Base-by-base conservation (phyloP, 1,140 invertebrate species). In the Glossosoma conforme region DNA sequence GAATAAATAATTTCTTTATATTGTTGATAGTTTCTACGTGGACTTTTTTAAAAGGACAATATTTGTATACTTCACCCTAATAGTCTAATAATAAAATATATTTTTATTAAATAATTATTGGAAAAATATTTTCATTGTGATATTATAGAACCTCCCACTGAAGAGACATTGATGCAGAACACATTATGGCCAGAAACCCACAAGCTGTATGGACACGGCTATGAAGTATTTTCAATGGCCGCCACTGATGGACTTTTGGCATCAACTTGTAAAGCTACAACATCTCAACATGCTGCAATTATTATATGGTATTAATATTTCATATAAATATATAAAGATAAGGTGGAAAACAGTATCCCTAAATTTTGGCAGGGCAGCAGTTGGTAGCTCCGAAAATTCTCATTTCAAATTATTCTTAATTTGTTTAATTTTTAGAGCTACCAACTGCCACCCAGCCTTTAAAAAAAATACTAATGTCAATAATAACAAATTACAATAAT, bases 151-250 rank as follows among this genome's bases (percentile, higher is more conserved):
- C 86, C 87, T 10, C 87, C 85, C 1, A 83, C 84, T 2, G 89
- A 93, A 70, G 95, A 98, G 69, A 87, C 86, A 44, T 67, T 98
- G 14, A 72, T 93, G 65, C 89, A 94, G 71, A 87, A 93, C 64
- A 97, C 94, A 0, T 72, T 98, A 4, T 99, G 96, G 95, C 94
- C 95, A 9, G 97, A 99, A 76, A 70, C 82, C 20, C 87, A 92
- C 62, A 99, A 99, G 72, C 74, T 98, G 9, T 98, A 98, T 74
- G 94, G 90, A 0, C 92, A 96, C 72, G 91, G 90, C 2, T 94
- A 93, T 74, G 95, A 99, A 74, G 78, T 98, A 45, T 93, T 84
- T 71, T 77, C 88, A 2, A 72, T 97, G 42, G 84, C 88, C 21
- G 81, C 85, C 19, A 66, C 76, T 8, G 77, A 85, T 64, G 86